phyloP scores from a whole-genome alignment of 2,888 invertebrate species.

The Hypena proboscidalis region DNA sequence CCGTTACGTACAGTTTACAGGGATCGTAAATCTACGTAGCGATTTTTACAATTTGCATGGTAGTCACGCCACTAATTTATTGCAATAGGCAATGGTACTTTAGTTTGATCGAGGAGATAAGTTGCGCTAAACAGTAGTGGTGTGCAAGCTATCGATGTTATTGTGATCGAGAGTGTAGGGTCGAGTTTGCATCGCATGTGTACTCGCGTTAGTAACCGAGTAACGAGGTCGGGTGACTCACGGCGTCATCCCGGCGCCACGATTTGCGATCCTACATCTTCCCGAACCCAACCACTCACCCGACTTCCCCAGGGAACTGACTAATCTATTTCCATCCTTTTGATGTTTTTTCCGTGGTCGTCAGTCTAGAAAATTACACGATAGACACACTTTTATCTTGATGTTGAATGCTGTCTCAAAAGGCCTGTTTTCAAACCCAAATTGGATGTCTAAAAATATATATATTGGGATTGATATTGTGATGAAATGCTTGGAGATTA shows the following conservation, averaged over 20 bases:
- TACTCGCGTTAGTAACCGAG: slow-evolving; percentile 32
- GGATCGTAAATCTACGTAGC: slow-evolving; percentile 19
- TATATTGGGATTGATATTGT: too few relatives aligned
- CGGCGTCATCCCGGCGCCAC: slow-evolving; percentile 71
- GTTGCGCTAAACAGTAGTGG: slow-evolving; percentile 12
- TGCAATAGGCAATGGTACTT: slow-evolving; percentile 16
- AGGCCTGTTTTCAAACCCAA: too few relatives aligned
- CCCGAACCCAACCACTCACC: slow-evolving; percentile 32
- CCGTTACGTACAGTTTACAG: slow-evolving; percentile 14
- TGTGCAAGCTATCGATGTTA: slow-evolving; percentile 28
- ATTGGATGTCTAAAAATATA: too few relatives aligned
- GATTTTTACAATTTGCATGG: slow-evolving; percentile 22
- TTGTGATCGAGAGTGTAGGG: slow-evolving; percentile 26
- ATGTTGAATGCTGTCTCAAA: slow-evolving; percentile 14
- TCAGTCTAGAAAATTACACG: slow-evolving; percentile 39
- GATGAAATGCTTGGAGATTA: too few relatives aligned
- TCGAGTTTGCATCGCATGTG: slow-evolving; percentile 18
- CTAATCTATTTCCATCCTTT: slow-evolving; percentile 63
- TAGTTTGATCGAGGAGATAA: slow-evolving; percentile 16
- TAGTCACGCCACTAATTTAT: slow-evolving; percentile 29
- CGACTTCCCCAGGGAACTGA: slow-evolving; percentile 49
- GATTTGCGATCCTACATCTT: slow-evolving; percentile 54
- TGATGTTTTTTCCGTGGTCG: slow-evolving; percentile 40
- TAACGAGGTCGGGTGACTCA: slow-evolving; percentile 76
- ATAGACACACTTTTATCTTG: slow-evolving; percentile 22